Conservation (phyloP, 2,113 vertebrate genomes). For the Phyllostomus hastatus region DNA sequence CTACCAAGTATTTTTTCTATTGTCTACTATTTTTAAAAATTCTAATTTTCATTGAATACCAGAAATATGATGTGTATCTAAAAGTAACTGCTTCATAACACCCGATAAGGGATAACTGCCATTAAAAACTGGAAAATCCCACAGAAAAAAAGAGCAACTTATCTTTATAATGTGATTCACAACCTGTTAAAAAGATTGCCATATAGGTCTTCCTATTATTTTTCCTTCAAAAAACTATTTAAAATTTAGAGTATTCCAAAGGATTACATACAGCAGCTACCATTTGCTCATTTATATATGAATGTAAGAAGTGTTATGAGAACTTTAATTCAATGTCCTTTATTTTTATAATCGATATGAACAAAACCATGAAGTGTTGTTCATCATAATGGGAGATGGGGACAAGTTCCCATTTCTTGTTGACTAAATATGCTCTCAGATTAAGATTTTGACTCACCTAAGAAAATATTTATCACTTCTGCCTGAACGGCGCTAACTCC, state of each 20-base stretch:
- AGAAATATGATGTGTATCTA: neutral
- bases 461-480: neutral
- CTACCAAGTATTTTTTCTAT: constrained; percentile 21
- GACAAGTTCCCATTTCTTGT: neutral
- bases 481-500: neutral
- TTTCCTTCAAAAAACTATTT: neutral
- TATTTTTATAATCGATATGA: neutral
- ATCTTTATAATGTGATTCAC: neutral
- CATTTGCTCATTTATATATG: neutral
- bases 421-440: neutral
- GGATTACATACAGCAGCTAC: neutral
- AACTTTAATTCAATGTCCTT: neutral
- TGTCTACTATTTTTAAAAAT: constrained; percentile 12
- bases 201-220: neutral
- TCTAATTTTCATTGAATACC: neutral
- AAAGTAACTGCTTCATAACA: neutral
- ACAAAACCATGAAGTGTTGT: neutral
- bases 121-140: neutral
- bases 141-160: neutral
- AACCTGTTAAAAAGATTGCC: neutral
- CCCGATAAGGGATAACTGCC: neutral
- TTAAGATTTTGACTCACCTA: neutral
- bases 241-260: neutral
- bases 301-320: neutral
- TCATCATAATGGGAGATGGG: neutral